Evolutionary conservation across 2,888 invertebrate genomes (phyloP), one percentile per base, ranked within the genome.

Genomic region (Hyles lineata): DNA sequence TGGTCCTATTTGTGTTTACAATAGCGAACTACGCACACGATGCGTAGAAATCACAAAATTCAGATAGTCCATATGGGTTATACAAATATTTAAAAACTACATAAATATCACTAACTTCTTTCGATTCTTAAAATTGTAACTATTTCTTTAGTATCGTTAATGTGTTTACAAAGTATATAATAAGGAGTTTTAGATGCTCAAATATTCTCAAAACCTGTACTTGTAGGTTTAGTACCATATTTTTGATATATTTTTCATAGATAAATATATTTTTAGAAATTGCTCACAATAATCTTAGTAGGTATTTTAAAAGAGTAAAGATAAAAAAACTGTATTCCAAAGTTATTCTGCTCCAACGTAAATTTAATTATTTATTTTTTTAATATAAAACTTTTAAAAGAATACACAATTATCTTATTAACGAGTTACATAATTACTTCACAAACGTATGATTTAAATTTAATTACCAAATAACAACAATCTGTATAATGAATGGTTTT

Each of bases 41-140:
- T 43, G 43, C 50, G 67, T 67, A 67, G 43, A 67, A 23, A 67
- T 67, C 21, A 55, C 55, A 55, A 67, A 67, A 23, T 67, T 50
- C 21, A 67, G 23, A 67, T 50, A 67, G 15, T 67, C 50, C 50
- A 43, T 67, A 67, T 50, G 43, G 67, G 67, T 67, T 23, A 23
- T 67, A 23, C 43, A 67, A 63, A 67, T 67, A 67, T 67, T 23
- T 60, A 60, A 60, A 55, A 55, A 55, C 55, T 55, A 17, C 17
- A 55, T 19, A 55, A 6, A 55, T 55, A 55, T 55, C 3, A 55
- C 55, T 55, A 55, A 55, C 19, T 55, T 55, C 5, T 55, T 55
- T n/a, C 55, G 55, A 55, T 55, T 55, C 55, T 55, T 55, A n/a
- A 19, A 15, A 17, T 52, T 15, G 4, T 52, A 17, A 17, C 2